Percentiles rank a stretch among this genome's conserved stretches.
phyloP scores from a whole-genome alignment of 2,797 vertebrate genomes.

The Thunnus albacares region DNA sequence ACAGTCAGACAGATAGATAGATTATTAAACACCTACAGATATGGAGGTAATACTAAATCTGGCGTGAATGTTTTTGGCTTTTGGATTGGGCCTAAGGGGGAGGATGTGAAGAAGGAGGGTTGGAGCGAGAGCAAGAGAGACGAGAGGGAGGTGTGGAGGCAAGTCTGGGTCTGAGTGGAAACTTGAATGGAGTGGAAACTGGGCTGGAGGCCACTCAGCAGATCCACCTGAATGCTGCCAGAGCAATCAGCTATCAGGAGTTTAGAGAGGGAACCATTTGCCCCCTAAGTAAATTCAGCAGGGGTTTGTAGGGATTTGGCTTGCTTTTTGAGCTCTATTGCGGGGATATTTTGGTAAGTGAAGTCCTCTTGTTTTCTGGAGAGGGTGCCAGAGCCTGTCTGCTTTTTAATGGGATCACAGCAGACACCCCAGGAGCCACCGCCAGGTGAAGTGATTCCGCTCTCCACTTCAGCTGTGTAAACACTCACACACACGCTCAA shows the following conservation, averaged over 20 bases:
- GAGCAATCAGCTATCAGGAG: slow-evolving; percentile 82
- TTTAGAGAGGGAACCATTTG: slow-evolving; percentile 74
- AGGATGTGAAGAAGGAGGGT: slow-evolving; percentile 62
- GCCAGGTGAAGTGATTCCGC: slow-evolving; percentile 82
- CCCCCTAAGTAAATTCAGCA: slow-evolving; percentile 72
- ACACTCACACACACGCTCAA: slow-evolving; percentile 57
- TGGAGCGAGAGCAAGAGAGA: slow-evolving; percentile 52
- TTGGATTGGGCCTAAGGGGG: slow-evolving; percentile 46
- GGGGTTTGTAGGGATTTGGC: slow-evolving; percentile 80
- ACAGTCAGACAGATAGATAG: slow-evolving; percentile 48
- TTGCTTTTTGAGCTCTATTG: slow-evolving; percentile 70
- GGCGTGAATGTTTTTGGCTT: slow-evolving; percentile 56
- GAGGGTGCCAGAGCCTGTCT: slow-evolving; percentile 79
- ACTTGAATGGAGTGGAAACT: slow-evolving; percentile 85
- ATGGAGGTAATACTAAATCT: slow-evolving; percentile 62
- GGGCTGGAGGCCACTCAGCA: slow-evolving; percentile 80
- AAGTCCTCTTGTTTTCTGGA: slow-evolving; percentile 80
- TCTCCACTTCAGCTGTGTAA: slow-evolving; percentile 78
- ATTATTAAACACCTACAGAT: slow-evolving; percentile 62
- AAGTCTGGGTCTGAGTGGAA: slow-evolving; percentile 81
- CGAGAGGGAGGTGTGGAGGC: slow-evolving; percentile 67
- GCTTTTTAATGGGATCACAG: slow-evolving; percentile 79
- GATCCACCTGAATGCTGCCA: slow-evolving; percentile 83
- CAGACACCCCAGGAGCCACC: slow-evolving; percentile 74
- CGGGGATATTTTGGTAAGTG: slow-evolving; percentile 73